Conservation (phyloP, 2,797 vertebrate species). For the Pangasius sanitwongsei region DNA sequence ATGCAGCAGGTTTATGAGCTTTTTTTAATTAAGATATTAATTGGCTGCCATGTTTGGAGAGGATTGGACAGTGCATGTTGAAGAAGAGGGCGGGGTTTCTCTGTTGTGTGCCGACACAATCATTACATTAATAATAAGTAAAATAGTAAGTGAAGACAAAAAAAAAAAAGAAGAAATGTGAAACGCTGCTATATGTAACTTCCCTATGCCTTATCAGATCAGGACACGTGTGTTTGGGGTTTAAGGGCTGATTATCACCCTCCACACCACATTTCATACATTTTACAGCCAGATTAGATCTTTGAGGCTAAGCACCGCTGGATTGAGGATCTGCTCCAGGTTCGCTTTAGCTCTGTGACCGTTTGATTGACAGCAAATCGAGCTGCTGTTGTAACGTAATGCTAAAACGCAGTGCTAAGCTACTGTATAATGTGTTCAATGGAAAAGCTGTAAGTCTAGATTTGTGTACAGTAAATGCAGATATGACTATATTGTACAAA, state of each 20-base stretch:
- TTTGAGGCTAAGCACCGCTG: neutral
- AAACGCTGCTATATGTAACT: conserved; percentile 79
- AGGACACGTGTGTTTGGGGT: neutral
- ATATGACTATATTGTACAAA: neutral
- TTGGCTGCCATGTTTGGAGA: neutral
- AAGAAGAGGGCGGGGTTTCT: neutral
- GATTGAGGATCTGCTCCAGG: neutral
- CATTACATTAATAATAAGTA: conserved; percentile 44
- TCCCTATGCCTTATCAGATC: conserved; percentile 84
- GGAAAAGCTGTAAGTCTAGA: conserved; percentile 16
- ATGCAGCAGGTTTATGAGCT: neutral
- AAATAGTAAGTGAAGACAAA: conserved; percentile 41
- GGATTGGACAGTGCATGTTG: neutral
- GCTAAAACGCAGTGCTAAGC: neutral
- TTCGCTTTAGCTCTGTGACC: neutral
- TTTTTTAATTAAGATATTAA: neutral
- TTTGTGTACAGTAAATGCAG: conserved; percentile 26
- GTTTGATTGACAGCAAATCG: neutral
- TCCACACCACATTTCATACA: neutral
- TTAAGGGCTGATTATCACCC: conserved; percentile 41
- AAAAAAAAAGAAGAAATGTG: conserved; percentile 59
- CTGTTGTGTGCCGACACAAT: neutral
- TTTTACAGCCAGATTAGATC: neutral
- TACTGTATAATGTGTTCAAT: neutral
- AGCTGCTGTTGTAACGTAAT: neutral